These are phyloP conservation scores for Synodontis membranacea DNA, from an alignment of 2,113 vertebrate genomes.

Conservation along the genomic window DNA sequence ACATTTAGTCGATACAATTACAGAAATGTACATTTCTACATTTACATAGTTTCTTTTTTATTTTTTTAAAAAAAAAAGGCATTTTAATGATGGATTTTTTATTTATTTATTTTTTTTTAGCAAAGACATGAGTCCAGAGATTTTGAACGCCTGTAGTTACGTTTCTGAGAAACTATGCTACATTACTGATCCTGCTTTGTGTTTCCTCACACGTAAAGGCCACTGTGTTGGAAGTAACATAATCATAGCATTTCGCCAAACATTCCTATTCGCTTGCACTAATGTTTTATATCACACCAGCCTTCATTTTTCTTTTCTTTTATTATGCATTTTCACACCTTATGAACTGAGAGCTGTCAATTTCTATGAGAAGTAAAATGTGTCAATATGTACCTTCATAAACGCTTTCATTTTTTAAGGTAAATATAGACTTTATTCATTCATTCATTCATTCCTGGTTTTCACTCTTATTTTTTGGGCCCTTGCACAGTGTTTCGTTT, in stretches of 20 bases:
- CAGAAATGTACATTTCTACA: constrained; percentile 78
- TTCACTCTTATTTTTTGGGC: background rate
- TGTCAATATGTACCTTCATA: background rate
- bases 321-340: background rate
- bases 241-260: background rate
- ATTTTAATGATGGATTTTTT: constrained; percentile 23
- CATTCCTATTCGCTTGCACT: background rate
- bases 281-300: background rate
- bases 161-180: constrained; percentile 26
- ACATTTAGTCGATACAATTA: constrained; percentile 87
- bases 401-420: constrained; percentile 1
- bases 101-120: no score
- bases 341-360: background rate
- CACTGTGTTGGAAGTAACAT: constrained; percentile 19
- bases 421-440: background rate
- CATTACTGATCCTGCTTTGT: constrained; percentile 2
- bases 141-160: constrained; percentile 1
- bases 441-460: background rate
- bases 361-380: background rate
- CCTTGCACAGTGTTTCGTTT: constrained; percentile 4
- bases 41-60: constrained; percentile 39
- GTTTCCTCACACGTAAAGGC: constrained; percentile 30
- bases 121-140: background rate
- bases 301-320: background rate
- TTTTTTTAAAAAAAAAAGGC: constrained; percentile 35